A percentile compares a stretch with the other conserved stretches of the same genome.
phyloP scores from a whole-genome alignment of 2,113 vertebrate genomes.

The Neolamprologus devosi region DNA sequence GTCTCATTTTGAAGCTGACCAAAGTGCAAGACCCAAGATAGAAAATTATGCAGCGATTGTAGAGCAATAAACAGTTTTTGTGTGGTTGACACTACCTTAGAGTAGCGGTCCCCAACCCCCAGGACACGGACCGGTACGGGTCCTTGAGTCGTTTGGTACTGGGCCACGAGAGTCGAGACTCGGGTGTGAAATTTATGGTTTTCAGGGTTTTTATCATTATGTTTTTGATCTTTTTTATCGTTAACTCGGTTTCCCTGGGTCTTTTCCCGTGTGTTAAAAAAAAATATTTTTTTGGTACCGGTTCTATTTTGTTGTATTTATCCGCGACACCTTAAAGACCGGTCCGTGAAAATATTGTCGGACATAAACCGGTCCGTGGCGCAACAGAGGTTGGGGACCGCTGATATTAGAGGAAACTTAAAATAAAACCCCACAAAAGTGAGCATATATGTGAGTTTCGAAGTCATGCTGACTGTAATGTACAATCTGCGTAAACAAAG shows the following conservation, averaged over 20 bases:
- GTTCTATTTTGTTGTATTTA: neutral
- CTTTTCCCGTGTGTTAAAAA: neutral
- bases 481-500: neutral
- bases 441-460: neutral
- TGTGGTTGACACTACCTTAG: neutral
- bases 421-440: neutral
- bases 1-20: neutral
- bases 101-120: fast-evolving
- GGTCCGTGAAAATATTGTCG: neutral
- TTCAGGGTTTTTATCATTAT: neutral
- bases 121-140: fast-evolving
- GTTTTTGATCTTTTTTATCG: neutral
- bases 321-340: neutral
- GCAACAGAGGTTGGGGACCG: neutral
- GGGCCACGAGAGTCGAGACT: neutral
- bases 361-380: neutral
- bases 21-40: neutral
- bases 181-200: neutral
- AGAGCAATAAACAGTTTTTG: neutral
- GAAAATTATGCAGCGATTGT: neutral
- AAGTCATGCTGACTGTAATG: neutral
- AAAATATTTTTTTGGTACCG: neutral
- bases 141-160: neutral
- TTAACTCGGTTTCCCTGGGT: neutral
- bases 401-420: neutral